Evolutionary conservation across 2,113 vertebrate species (phyloP).

Genomic region (Corythoichthys intestinalis): DNA sequence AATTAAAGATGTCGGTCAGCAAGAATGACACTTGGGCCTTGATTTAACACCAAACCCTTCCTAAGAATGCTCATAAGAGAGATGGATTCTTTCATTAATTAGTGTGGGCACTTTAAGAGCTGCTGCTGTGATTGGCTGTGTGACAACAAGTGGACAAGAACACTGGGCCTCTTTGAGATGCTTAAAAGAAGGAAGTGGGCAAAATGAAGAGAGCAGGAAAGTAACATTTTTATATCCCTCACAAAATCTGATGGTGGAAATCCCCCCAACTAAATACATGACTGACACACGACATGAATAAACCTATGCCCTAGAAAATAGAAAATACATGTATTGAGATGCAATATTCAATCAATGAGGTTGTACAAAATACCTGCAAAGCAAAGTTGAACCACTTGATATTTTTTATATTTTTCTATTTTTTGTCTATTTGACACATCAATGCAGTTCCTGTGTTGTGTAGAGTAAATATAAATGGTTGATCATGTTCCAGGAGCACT

Average conservation of each 20-base stretch:
- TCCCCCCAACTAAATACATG: background rate
- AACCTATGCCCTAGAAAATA: background rate
- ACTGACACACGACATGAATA: background rate
- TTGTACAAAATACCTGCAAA: background rate
- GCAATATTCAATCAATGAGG: background rate
- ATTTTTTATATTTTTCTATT: background rate
- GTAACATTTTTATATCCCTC: constrained; percentile 16
- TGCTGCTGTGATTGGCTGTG: constrained; percentile 79
- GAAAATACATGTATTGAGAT: background rate
- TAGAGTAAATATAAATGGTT: no score
- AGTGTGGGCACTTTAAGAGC: constrained; percentile 73
- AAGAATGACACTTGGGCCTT: constrained; percentile 19
- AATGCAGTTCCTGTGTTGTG: background rate
- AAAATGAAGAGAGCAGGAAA: constrained; percentile 37
- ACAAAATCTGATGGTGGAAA: background rate
- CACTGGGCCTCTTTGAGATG: constrained; percentile 75
- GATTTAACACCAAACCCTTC: constrained; percentile 40
- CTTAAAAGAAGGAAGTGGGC: constrained; percentile 72
- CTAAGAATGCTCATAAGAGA: constrained; percentile 31
- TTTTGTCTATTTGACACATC: background rate
- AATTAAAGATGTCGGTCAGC: constrained; percentile 81
- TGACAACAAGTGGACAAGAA: constrained; percentile 79
- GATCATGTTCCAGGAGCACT: no score
- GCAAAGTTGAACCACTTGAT: background rate
- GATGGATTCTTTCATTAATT: constrained; percentile 50